Evolutionary conservation across 2,113 vertebrate species (phyloP).

Genomic region (Clarias magur): DNA sequence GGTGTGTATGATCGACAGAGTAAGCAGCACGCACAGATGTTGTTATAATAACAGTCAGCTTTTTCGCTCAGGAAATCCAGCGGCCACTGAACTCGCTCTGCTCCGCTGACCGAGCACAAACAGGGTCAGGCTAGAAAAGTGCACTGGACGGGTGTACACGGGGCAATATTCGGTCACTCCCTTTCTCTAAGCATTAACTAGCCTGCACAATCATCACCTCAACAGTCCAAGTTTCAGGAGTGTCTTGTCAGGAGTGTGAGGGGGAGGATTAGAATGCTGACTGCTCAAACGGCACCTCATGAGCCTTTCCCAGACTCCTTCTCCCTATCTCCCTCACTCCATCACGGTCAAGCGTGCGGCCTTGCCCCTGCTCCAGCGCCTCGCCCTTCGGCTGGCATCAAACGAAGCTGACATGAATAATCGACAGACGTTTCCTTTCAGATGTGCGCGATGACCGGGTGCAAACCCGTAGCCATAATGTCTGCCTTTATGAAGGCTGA

Average conservation of each 20-base stretch:
- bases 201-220: slow-evolving; percentile 72
- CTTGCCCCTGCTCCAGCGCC: neutral
- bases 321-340: slow-evolving; percentile 3
- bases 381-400: slow-evolving; percentile 14
- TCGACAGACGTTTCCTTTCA: neutral
- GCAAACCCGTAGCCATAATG: slow-evolving; percentile 3
- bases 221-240: slow-evolving; percentile 62
- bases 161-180: slow-evolving; percentile 11
- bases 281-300: slow-evolving; percentile 46
- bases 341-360: slow-evolving; percentile 37
- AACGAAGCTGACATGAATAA: neutral
- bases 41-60: slow-evolving; percentile 47
- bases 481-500: neutral
- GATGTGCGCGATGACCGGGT: neutral
- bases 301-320: slow-evolving; percentile 10
- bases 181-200: slow-evolving; percentile 38
- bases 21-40: slow-evolving; percentile 27
- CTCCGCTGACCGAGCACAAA: slow-evolving; percentile 48
- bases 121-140: slow-evolving; percentile 56
- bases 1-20: slow-evolving; percentile 28
- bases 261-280: slow-evolving; percentile 53
- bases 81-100: slow-evolving; percentile 49
- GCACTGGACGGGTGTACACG: slow-evolving; percentile 31
- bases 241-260: slow-evolving; percentile 59
- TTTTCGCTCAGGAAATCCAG: slow-evolving; percentile 44